These are phyloP conservation scores for Mylabris sibirica DNA, from an alignment of 2,888 invertebrate species.

Conservation along the genomic window DNA sequence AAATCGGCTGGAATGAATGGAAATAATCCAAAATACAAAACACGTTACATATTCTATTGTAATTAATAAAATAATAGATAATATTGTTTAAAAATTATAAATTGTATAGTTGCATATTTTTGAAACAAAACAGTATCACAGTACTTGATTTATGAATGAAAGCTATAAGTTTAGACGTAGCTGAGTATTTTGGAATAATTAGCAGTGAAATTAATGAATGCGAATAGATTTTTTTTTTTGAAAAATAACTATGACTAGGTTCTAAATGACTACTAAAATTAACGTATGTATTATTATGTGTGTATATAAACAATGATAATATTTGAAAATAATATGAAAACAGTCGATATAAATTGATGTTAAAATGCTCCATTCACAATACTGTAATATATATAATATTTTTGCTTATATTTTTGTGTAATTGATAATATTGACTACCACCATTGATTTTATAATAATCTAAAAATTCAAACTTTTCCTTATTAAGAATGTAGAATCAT, in stretches of 20 bases:
- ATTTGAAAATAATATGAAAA: background rate
- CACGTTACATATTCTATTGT: background rate
- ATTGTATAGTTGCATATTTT: background rate
- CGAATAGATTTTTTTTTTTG: too few species aligned
- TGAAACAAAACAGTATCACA: background rate
- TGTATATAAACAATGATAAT: background rate
- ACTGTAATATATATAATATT: too few species aligned
- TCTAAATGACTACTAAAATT: background rate
- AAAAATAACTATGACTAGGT: background rate
- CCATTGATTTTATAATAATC: background rate
- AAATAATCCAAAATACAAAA: background rate
- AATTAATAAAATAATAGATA: background rate
- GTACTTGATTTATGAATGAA: background rate
- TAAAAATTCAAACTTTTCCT: constrained; percentile 9
- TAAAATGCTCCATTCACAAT: too few species aligned
- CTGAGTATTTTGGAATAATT: background rate
- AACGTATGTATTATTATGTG: too few species aligned
- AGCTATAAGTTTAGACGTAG: too few species aligned
- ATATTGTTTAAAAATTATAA: background rate
- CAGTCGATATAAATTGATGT: too few species aligned
- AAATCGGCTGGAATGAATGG: too few species aligned
- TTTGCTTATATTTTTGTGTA: background rate
- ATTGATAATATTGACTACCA: constrained; percentile 3
- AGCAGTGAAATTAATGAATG: background rate
- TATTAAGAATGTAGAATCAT: constrained; percentile 14